Evolutionary conservation across 1,140 invertebrate genomes (phyloP), one percentile per base, ranked within the genome.

Genomic region (Drosophila burlai): DNA sequence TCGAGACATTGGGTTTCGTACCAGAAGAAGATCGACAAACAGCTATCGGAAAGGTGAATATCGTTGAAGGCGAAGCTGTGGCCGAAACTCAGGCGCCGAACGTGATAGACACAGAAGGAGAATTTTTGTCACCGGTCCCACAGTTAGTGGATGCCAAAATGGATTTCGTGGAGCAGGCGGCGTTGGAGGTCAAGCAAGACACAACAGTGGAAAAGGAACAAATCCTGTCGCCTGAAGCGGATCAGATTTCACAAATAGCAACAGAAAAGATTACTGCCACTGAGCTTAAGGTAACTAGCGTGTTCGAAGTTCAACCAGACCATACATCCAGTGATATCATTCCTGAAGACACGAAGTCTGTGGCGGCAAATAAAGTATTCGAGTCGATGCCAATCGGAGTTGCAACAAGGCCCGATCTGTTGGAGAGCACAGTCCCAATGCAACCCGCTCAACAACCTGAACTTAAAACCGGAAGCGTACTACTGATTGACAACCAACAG

Each of bases 1-100:
- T 80, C 13, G 87, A 91, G n/a, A 52, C 60, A 8, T 4, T 78
- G 3, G 36, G 64, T 4, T 6, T 50, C 16, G 40, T 78, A 1
- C 24, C 69, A 57, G 40, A 58, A 4, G n/a, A n/a, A 11, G 34
- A 47, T 54, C 49, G 13, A 2, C 21, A 45, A 10, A 29, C 26
- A 0, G 69, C 45, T 13, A 52, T 72, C 16, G 79, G 81, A 8
- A 89, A 66, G 34, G 9, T 82, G 7, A 64, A 52, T 16, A 66
- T 91, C 9, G 45, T 43, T 93, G 95, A 92, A 93, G 93, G 68
- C 1, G 80, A 92, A 45, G 45, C 75, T 1, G 81, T 78, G 9
- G 81, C 89, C 3, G 67, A 85, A 58, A 49, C 85, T 24, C 76
- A 85, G 9, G 8, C 55, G 1, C 52, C 75, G 8, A 67, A 43